Percentiles rank a stretch among this genome's conserved stretches.
Evolutionary conservation across 2,797 vertebrate species (phyloP).

Genomic region (Lerista edwardsae): DNA sequence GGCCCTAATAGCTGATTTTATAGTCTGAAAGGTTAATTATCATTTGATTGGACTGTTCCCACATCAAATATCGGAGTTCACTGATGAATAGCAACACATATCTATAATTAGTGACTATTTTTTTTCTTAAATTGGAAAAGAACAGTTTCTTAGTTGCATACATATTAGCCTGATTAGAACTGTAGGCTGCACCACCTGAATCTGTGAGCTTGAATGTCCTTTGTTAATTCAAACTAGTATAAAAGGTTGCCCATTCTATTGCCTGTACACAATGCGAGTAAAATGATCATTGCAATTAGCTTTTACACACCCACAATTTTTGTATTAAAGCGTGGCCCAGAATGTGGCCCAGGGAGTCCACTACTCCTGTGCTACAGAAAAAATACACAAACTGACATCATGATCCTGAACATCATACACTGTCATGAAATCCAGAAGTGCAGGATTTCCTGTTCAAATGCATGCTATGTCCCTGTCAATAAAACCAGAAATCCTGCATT

Average conservation of each 20-base stretch:
- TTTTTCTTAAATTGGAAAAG: background rate
- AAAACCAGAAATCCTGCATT: too few relatives aligned
- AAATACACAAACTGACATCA: too few relatives aligned
- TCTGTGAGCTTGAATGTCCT: constrained; percentile 12
- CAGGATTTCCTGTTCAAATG: too few relatives aligned
- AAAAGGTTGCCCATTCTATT: constrained; percentile 26
- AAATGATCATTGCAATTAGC: constrained; percentile 18
- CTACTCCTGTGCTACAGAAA: too few relatives aligned
- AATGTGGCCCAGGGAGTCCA: too few relatives aligned
- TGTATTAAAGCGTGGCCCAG: background rate
- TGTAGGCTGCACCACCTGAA: constrained; percentile 25
- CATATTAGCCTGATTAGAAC: constrained; percentile 53
- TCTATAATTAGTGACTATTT: constrained; percentile 59
- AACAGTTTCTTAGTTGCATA: constrained; percentile 46
- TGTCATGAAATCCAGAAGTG: too few relatives aligned
- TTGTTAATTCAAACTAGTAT: constrained; percentile 38
- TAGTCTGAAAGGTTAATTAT: constrained; percentile 62
- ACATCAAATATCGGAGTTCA: constrained; percentile 47
- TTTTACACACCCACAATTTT: constrained; percentile 9
- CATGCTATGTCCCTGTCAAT: too few relatives aligned
- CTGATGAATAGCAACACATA: constrained; percentile 47
- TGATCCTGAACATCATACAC: too few relatives aligned
- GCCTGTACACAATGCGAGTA: background rate
- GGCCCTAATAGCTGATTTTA: constrained; percentile 18
- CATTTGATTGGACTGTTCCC: constrained; percentile 59